Base-by-base conservation (phyloP, 2,113 vertebrate genomes). In the Fulica atra region DNA sequence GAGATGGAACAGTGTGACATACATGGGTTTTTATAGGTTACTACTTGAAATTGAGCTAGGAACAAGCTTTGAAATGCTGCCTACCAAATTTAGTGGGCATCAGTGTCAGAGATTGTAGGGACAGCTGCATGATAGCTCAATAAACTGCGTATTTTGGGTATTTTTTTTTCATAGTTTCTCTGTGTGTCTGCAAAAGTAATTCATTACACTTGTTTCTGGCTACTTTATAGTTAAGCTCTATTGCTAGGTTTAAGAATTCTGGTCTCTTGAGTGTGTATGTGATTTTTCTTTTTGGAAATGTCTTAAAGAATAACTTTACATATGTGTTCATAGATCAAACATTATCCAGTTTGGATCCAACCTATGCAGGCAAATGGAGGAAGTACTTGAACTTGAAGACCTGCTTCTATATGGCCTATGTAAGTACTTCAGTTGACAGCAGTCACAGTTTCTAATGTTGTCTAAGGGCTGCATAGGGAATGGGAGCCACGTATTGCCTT, bases 331-430 rank as follows among this genome's bases (percentile, higher is more conserved):
- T 88, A 99, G 99, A 99, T 97, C 98, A 99, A 98, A 98, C 98
- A 26, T 98, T 99, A 92, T 99, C 99, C 97, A 99, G 98, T 92
- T 97, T 99, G 98, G 99, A 99, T 86, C 99, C 99, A 59, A 92
- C 98, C 64, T 99, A 98, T 96, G 98, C 98, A 93, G 98, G 98
- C 86, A 99, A 99, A 97, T 99, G 99, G 99, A 99, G 99, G 97
- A 99, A 99, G 92, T 99, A 99, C 63, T 97, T 99, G 65, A 99
- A 99, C 95, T 98, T 99, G 96, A 99, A 99, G 97, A 99, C 97
- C 97, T 98, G 98, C 96, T 99, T 99, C 97, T 99, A 99, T 97
- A 99, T 99, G 97, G 99, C 99, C 83, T 99, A 99, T 17, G 99
- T 99, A 96, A 99, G 99, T 98, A 90, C 40, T 48, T 56, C 2